phyloP scores from a whole-genome alignment of 2,888 invertebrate species.

The Drosophila meridiana region DNA sequence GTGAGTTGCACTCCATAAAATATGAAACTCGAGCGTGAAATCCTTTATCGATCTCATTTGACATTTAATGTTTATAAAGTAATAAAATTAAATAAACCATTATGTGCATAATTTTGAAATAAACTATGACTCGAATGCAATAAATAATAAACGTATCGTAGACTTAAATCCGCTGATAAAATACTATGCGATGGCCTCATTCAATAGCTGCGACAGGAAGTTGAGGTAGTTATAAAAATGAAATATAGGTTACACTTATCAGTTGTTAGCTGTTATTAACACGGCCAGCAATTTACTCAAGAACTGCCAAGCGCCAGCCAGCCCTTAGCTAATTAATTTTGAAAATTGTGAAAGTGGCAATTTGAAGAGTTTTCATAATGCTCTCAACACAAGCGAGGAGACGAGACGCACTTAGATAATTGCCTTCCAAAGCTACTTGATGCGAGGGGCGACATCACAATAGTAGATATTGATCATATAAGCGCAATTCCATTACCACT shows the following conservation, averaged over 20 bases:
- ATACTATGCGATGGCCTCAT: conserved; percentile 33
- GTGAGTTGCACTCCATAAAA: conserved; percentile 54
- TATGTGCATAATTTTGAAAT: conserved; percentile 15
- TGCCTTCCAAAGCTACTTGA: conserved; percentile 13
- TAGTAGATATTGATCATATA: conserved; percentile 22
- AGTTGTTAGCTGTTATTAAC: background rate
- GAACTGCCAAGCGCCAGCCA: conserved; percentile 2
- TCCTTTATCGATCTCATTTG: conserved; percentile 33
- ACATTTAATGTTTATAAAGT: conserved; percentile 26
- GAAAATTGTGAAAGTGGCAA: conserved; percentile 3
- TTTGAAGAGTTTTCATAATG: conserved; percentile 15
- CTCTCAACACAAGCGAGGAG: background rate
- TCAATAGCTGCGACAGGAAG: conserved; percentile 35
- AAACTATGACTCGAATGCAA: conserved; percentile 8
- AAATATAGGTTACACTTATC: conserved; percentile 45
- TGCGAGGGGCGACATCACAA: background rate
- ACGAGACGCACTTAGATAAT: conserved; percentile 21
- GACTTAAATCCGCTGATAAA: conserved; percentile 24
- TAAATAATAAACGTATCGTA: conserved; percentile 14
- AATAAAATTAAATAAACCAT: conserved; percentile 19
- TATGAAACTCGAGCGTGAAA: conserved; percentile 38
- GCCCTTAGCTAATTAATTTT: conserved; percentile 19
- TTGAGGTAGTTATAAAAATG: conserved; percentile 5
- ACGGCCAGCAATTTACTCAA: background rate
- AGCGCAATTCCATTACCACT: conserved; percentile 1